Conservation (phyloP, 2,113 vertebrate species). For the Calidris pygmaea region DNA sequence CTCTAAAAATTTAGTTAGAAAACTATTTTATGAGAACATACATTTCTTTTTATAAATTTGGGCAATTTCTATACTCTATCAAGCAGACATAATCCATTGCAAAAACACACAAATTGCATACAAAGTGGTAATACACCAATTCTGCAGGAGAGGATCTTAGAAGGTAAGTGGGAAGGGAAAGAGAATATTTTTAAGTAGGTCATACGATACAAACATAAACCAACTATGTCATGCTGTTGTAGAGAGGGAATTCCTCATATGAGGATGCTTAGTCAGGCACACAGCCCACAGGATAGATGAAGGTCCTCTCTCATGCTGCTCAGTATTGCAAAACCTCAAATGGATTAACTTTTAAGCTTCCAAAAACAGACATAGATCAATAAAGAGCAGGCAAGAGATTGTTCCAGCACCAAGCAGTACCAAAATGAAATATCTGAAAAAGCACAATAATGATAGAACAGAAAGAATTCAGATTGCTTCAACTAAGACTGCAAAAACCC, state of each 20-base stretch:
- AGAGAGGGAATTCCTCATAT: slow-evolving; percentile 35
- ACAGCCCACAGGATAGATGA: neutral
- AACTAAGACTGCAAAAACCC: neutral
- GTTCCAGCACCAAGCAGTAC: neutral
- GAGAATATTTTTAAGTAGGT: slow-evolving; percentile 24
- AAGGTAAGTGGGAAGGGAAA: neutral
- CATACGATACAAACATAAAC: slow-evolving; percentile 28
- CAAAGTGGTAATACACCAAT: neutral
- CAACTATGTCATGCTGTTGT: neutral
- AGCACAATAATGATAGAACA: neutral
- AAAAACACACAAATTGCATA: neutral
- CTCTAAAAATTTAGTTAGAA: neutral
- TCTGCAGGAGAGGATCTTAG: neutral
- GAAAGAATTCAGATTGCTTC: neutral
- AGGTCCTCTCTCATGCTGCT: neutral
- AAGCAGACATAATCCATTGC: neutral
- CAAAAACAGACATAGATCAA: neutral
- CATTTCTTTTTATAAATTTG: neutral
- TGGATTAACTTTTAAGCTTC: neutral
- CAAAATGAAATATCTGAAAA: neutral
- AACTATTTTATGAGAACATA: neutral
- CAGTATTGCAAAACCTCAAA: neutral
- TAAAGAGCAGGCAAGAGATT: neutral
- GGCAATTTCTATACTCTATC: neutral
- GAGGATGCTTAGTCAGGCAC: neutral